phyloP scores from a whole-genome alignment of 1,140 invertebrate species.

The Pseudomyrmex concolor region DNA sequence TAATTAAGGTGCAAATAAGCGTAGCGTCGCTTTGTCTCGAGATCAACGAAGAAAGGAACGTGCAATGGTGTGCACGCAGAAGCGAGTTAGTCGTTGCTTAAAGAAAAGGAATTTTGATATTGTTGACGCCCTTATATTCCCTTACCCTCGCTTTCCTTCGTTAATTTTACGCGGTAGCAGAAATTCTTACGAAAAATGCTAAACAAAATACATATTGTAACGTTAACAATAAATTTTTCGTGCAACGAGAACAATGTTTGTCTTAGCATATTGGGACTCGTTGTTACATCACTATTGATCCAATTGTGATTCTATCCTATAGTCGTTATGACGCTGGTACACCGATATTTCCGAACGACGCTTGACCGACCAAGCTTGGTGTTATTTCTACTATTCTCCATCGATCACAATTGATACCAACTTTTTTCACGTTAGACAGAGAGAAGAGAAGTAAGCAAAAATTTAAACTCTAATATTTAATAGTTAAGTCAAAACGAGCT shows the following conservation, averaged over 20 bases:
- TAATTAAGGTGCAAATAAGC: conserved; percentile 53
- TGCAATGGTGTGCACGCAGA: conserved; percentile 6
- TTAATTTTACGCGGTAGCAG: not conserved
- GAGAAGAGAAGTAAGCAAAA: not conserved
- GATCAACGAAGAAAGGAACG: conserved; percentile 27
- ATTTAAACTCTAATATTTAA: not conserved
- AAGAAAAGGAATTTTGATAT: conserved; percentile 14
- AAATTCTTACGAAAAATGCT: not conserved
- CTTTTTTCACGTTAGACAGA: too few relatives aligned
- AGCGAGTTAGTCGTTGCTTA: not conserved
- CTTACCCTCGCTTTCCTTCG: not conserved
- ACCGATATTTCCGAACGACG: not conserved
- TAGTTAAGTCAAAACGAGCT: too few relatives aligned
- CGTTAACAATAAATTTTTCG: not conserved
- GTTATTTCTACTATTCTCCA: too few relatives aligned
- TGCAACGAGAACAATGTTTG: not conserved
- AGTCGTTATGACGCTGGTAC: not conserved
- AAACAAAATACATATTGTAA: not conserved
- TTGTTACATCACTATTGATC: conserved; percentile 12
- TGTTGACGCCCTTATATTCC: not conserved
- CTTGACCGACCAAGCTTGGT: too few relatives aligned
- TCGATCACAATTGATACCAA: too few relatives aligned
- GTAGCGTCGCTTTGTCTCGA: conserved; percentile 22
- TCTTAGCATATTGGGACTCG: not conserved
- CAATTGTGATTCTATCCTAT: conserved; percentile 38